Evolutionary conservation across 2,113 vertebrate genomes (phyloP).

Genomic region (Bos indicus): DNA sequence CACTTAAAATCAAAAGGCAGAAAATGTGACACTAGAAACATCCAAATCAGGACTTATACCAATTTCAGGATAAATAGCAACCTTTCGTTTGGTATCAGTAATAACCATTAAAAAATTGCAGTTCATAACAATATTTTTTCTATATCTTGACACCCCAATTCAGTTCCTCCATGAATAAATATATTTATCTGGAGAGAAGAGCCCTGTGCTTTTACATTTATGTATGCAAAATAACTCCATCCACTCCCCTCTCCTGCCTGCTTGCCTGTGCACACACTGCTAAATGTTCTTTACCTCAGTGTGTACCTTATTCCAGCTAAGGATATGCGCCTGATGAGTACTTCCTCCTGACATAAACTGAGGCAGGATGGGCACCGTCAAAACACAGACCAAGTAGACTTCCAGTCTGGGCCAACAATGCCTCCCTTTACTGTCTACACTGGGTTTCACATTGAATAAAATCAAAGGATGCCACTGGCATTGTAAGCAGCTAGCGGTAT

Average conservation of each 20-base stretch:
- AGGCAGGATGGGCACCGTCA: background rate
- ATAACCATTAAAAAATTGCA: background rate
- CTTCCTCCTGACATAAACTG: conserved; percentile 40
- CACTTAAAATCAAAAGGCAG: background rate
- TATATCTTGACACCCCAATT: background rate
- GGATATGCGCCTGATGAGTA: background rate
- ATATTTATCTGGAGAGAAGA: background rate
- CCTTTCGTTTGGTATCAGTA: background rate
- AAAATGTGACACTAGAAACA: background rate
- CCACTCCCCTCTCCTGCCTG: background rate
- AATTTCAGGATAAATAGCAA: background rate
- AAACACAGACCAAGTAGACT: background rate
- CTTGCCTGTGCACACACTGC: background rate
- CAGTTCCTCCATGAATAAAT: background rate
- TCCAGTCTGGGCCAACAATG: background rate
- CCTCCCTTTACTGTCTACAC: background rate
- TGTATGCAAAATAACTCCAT: background rate
- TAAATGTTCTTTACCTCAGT: background rate
- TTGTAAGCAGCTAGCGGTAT: background rate
- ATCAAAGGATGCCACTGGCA: background rate
- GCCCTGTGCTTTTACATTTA: background rate
- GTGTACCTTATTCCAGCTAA: background rate
- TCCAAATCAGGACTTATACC: background rate
- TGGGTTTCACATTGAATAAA: conserved; percentile 31
- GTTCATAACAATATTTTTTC: background rate